Base-by-base conservation (phyloP, 2,888 invertebrate genomes). In the Monoplex corrugatus region DNA sequence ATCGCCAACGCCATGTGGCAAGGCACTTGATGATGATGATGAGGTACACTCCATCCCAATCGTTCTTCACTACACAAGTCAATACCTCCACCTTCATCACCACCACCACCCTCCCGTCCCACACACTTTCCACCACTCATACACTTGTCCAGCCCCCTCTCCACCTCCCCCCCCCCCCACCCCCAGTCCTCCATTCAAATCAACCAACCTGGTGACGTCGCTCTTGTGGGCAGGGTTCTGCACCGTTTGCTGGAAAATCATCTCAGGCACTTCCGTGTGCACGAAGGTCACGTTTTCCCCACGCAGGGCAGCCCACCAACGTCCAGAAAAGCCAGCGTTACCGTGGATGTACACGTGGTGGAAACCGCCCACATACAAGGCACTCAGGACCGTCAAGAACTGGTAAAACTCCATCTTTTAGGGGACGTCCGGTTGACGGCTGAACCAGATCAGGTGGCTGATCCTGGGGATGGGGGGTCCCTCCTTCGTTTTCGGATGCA, bases 331-430 rank as follows among this genome's bases (percentile, higher is more conserved):
- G 32, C 43, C 80, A n/a, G 85, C 40, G 23, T 89, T 82, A 35
- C 90, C 90, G 80, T 91, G 90, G 72, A 91, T 84, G 63, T 89
- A 90, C 28, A 90, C 91, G 23, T 84, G 82, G n/a, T 89, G 72
- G 16, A 91, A 91, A 1, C 88, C 88, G 0, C 90, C 91, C 38
- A 91, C 90, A 86, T 88, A 87, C 50, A 91, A 75, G 28, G 90
- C 88, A 44, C 90, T 90, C 43, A 91, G 75, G 38, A 90, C 82
- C 75, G 90, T 91, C 38, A 91, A 87, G 57, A 89, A 91, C 44
- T 87, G 68, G 35, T 82, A 83, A 35, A 89, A 89, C 80, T 87
- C 44, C 82, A 89, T 68, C 44, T 86, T 0, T 32, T 63, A 38
- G 35, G 80, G 50, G 23, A 44, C 13, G 35, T 32, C 16, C 19